A percentile compares a stretch with the other conserved stretches of the same genome.
phyloP scores from a whole-genome alignment of 1,140 invertebrate species.

The Dryas iulia region DNA sequence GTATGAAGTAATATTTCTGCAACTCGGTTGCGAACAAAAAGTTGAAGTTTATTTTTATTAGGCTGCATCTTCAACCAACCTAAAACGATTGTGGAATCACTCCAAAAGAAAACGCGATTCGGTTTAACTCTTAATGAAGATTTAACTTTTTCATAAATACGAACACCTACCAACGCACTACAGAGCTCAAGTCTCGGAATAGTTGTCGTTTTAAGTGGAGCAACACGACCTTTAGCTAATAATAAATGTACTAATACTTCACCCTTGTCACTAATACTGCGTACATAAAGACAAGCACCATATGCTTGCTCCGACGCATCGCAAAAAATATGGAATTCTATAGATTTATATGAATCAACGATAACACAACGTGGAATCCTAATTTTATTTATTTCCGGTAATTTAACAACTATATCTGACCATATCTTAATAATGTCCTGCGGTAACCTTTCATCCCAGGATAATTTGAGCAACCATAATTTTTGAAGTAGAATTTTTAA shows the following conservation, averaged over 20 bases:
- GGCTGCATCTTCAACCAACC: slow-evolving; percentile 23
- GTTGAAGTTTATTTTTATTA: slow-evolving; percentile 8
- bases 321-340: slow-evolving; percentile 47
- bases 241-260: slow-evolving; percentile 27
- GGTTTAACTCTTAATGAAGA: neutral
- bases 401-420: neutral
- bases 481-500: slow-evolving; percentile 33
- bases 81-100: slow-evolving; percentile 29
- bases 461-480: slow-evolving; percentile 31
- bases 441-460: slow-evolving; percentile 29
- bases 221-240: slow-evolving; percentile 24
- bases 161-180: slow-evolving; percentile 21
- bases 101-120: slow-evolving; percentile 22
- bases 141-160: slow-evolving; percentile 26
- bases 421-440: slow-evolving; percentile 20
- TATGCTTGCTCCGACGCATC: slow-evolving; percentile 56
- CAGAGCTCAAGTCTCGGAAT: slow-evolving; percentile 33
- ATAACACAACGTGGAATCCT: too few relatives aligned
- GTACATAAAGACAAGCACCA: slow-evolving; percentile 54
- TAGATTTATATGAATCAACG: slow-evolving; percentile 8
- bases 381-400: slow-evolving; percentile 28
- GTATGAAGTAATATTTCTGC: slow-evolving; percentile 19
- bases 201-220: slow-evolving; percentile 22
- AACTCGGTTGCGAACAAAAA: slow-evolving; percentile 18
- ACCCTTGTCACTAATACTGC: slow-evolving; percentile 27